These are phyloP conservation scores for Phaenicophaeus curvirostris DNA, from an alignment of 2,797 vertebrate species.

Conservation along the genomic window DNA sequence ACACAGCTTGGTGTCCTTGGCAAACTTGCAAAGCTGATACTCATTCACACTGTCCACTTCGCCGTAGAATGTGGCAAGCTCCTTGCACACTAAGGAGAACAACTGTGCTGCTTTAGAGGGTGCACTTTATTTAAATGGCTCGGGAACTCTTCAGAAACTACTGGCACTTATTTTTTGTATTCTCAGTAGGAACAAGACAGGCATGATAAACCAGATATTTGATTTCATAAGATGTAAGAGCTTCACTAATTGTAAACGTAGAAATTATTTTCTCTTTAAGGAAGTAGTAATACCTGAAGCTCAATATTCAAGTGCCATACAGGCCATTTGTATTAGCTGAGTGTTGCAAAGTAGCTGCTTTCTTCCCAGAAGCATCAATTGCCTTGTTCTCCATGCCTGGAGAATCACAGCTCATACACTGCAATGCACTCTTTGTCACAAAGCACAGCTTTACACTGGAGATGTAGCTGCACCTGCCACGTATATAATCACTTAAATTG, in stretches of 20 bases:
- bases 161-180: not conserved
- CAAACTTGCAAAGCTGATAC: too few relatives aligned
- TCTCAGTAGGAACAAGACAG: not conserved
- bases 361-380: not conserved
- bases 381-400: rapidly evolving
- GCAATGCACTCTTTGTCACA: not conserved
- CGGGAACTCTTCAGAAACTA: not conserved
- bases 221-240: not conserved
- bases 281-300: not conserved
- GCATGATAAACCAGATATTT: not conserved
- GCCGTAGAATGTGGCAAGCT: not conserved
- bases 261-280: not conserved
- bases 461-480: not conserved
- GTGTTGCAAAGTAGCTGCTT: not conserved
- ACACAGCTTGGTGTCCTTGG: too few relatives aligned
- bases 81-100: not conserved
- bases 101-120: not conserved
- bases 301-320: not conserved
- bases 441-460: not conserved
- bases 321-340: not conserved
- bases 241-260: not conserved
- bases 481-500: not conserved
- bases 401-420: not conserved
- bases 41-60: too few relatives aligned
- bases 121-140: not conserved